A percentile compares a stretch with the other conserved stretches of the same genome.
phyloP scores from a whole-genome alignment of 2,113 vertebrate species.

The Urocitellus parryii region DNA sequence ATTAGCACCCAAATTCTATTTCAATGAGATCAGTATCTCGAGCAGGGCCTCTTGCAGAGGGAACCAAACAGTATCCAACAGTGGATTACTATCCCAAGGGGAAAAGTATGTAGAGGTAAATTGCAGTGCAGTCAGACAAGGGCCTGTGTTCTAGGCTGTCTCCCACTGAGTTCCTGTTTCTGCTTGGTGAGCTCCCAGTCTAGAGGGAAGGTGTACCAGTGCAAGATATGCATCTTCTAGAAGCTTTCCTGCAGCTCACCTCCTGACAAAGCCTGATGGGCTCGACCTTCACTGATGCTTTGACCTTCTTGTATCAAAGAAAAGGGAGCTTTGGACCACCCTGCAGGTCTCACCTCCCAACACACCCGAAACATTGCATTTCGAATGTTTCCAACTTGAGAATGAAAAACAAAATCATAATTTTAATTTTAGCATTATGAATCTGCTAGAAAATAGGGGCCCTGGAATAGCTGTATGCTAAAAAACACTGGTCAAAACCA shows the following conservation, averaged over 20 bases:
- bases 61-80: background rate
- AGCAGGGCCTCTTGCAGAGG: background rate
- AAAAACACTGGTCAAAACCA: slow-evolving; percentile 79
- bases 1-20: background rate
- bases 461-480: slow-evolving; percentile 67
- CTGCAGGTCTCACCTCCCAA: background rate
- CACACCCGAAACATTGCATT: background rate
- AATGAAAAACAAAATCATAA: slow-evolving; percentile 69
- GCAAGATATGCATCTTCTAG: background rate
- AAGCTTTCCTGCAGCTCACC: background rate
- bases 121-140: background rate
- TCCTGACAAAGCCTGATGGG: background rate
- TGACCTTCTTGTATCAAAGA: background rate
- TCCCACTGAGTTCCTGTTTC: background rate
- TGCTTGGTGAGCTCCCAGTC: background rate
- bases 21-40: background rate
- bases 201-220: background rate
- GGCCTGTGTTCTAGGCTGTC: rapidly evolving
- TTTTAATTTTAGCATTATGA: slow-evolving; percentile 59
- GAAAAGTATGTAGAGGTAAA: background rate
- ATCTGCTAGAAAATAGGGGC: slow-evolving; percentile 69
- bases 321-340: background rate
- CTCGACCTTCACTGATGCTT: background rate
- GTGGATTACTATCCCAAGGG: background rate
- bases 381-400: slow-evolving; percentile 32